Conservation (phyloP, 2,113 vertebrate species). For the Condylura cristata region DNA sequence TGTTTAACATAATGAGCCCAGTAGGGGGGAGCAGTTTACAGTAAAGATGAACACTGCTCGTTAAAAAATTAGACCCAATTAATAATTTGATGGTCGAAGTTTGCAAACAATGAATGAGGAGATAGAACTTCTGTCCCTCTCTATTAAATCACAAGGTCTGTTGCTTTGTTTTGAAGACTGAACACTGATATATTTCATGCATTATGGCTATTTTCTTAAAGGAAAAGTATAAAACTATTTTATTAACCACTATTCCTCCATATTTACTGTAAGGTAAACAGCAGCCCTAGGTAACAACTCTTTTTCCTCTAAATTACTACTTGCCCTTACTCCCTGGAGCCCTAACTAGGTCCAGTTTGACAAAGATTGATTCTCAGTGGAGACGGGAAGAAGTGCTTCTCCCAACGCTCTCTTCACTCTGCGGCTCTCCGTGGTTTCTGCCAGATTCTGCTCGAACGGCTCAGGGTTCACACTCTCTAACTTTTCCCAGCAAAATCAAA, state of each 20-base stretch:
- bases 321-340: slow-evolving; percentile 68
- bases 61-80: slow-evolving; percentile 40
- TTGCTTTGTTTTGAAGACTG: slow-evolving; percentile 54
- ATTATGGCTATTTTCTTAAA: slow-evolving; percentile 67
- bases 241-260: slow-evolving; percentile 71
- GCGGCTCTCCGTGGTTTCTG: neutral
- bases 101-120: slow-evolving; percentile 41
- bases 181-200: slow-evolving; percentile 54
- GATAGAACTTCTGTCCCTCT: neutral
- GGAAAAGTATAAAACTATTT: slow-evolving; percentile 72
- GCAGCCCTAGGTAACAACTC: slow-evolving; percentile 75
- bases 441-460: neutral
- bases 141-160: slow-evolving; percentile 35
- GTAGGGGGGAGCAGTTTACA: neutral
- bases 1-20: slow-evolving; percentile 53
- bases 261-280: slow-evolving; percentile 81
- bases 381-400: neutral
- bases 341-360: slow-evolving; percentile 61
- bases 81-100: slow-evolving; percentile 42
- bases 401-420: neutral
- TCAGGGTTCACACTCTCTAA: neutral
- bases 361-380: slow-evolving; percentile 69
- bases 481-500: slow-evolving; percentile 52
- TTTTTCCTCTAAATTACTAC: slow-evolving; percentile 77
- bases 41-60: slow-evolving; percentile 4